Evolutionary conservation across 1,140 invertebrate species (phyloP).

Genomic region (Cydia amplana): DNA sequence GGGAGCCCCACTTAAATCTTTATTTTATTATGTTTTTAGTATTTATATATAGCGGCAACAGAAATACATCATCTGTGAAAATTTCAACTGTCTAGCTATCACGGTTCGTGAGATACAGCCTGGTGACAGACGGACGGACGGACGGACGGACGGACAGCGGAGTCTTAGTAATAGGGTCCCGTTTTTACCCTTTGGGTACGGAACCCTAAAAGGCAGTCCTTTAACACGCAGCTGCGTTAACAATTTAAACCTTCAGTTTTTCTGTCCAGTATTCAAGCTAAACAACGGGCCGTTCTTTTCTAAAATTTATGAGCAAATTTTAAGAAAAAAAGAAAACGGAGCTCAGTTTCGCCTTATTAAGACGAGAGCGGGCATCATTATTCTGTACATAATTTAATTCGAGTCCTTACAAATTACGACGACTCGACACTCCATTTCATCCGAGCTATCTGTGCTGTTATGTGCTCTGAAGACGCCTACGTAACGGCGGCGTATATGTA

Average conservation of each 20-base stretch:
- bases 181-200: too few species aligned
- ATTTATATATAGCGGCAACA: too few species aligned
- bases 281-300: slow-evolving; percentile 3
- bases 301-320: slow-evolving; percentile 19
- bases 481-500: background rate
- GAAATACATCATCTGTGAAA: too few species aligned
- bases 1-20: too few species aligned
- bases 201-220: background rate
- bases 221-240: slow-evolving; percentile 6
- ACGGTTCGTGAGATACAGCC: too few species aligned
- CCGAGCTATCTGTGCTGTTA: slow-evolving; percentile 38
- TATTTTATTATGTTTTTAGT: too few species aligned
- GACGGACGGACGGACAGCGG: too few species aligned
- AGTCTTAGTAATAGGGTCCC: too few species aligned
- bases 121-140: too few species aligned
- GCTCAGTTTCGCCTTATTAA: slow-evolving; percentile 41
- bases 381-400: slow-evolving; percentile 48
- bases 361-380: slow-evolving; percentile 43
- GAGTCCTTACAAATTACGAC: slow-evolving; percentile 48
- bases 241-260: slow-evolving; percentile 2
- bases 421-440: slow-evolving; percentile 47
- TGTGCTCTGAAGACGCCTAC: too few species aligned
- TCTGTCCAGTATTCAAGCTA: background rate
- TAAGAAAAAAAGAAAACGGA: slow-evolving; percentile 13
- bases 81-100: too few species aligned